Evolutionary conservation across 2,888 invertebrate species (phyloP).

Genomic region (Agonopterix subpropinquella): DNA sequence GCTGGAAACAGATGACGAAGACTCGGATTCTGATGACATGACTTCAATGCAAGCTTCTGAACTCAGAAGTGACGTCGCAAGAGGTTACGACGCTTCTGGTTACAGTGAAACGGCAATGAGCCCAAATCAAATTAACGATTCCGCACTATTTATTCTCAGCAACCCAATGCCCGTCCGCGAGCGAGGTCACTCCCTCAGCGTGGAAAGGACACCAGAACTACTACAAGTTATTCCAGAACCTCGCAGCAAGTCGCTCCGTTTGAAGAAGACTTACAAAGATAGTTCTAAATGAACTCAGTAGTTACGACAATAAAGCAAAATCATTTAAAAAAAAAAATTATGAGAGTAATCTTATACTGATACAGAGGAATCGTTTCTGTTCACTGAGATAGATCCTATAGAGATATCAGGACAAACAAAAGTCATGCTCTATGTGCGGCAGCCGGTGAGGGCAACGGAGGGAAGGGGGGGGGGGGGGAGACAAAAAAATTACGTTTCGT

Average conservation of each 20-base stretch:
- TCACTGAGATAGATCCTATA: no score
- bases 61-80: slow-evolving; percentile 37
- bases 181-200: slow-evolving; percentile 52
- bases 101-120: slow-evolving; percentile 37
- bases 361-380: neutral
- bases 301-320: neutral
- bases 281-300: neutral
- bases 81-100: slow-evolving; percentile 31
- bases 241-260: slow-evolving; percentile 60
- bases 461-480: no score
- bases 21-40: slow-evolving; percentile 29
- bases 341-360: no score
- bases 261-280: slow-evolving; percentile 41
- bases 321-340: neutral
- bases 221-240: slow-evolving; percentile 41
- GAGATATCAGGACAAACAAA: no score
- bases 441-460: no score
- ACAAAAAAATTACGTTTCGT: no score
- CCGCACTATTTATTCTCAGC: slow-evolving; percentile 24
- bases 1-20: slow-evolving; percentile 34
- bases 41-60: slow-evolving; percentile 43
- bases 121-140: slow-evolving; percentile 24
- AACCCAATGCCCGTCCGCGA: slow-evolving; percentile 35
- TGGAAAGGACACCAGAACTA: slow-evolving; percentile 45
- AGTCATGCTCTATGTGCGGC: no score